A percentile compares a stretch with the other conserved stretches of the same genome.
phyloP scores from a whole-genome alignment of 1,140 invertebrate genomes.

The Aphis craccivora region DNA sequence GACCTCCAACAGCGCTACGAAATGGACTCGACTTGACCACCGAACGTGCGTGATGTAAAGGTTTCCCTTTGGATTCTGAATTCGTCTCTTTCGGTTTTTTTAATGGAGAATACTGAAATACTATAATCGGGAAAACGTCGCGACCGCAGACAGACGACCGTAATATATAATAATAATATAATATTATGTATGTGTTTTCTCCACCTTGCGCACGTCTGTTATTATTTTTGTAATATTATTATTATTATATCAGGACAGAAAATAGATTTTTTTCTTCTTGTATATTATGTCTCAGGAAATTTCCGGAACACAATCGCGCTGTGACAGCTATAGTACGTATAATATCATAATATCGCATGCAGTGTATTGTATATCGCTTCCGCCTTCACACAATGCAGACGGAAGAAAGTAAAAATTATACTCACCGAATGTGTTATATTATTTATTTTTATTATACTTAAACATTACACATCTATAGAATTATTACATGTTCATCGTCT shows the following conservation, averaged over 20 bases:
- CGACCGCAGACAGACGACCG: background rate
- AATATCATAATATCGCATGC: background rate
- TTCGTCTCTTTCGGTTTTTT: background rate
- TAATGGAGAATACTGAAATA: background rate
- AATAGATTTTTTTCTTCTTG: background rate
- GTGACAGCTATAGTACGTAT: background rate
- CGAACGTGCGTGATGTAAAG: background rate
- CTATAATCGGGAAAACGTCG: background rate
- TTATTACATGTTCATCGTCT: too few relatives aligned
- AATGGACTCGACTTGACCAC: background rate
- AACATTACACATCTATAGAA: background rate
- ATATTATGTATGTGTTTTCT: background rate
- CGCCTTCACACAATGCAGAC: background rate
- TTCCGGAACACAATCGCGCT: background rate
- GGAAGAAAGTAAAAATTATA: conserved; percentile 44
- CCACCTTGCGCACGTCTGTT: background rate
- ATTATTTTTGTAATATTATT: background rate
- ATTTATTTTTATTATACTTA: background rate
- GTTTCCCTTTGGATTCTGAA: background rate
- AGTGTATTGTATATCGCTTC: background rate
- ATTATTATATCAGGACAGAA: background rate
- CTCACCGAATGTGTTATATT: background rate
- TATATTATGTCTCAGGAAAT: background rate
- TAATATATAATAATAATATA: background rate
- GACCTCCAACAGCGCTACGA: background rate